These are phyloP conservation scores for Herpailurus yagouaroundi DNA, from an alignment of 2,113 vertebrate species.

Conservation along the genomic window DNA sequence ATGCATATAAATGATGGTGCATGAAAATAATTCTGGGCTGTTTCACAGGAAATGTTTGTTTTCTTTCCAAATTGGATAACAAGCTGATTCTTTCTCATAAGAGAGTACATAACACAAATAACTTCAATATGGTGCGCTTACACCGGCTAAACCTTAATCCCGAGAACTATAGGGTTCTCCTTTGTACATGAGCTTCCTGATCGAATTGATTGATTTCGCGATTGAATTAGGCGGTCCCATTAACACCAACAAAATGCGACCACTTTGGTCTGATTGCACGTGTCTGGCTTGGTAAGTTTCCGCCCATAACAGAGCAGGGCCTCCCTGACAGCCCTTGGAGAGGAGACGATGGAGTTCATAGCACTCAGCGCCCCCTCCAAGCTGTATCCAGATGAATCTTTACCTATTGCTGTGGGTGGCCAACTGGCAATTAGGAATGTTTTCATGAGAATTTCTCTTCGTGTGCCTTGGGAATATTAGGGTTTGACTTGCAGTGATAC, in stretches of 20 bases:
- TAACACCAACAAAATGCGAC: not conserved
- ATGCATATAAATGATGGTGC: not conserved
- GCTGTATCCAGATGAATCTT: not conserved
- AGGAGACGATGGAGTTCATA: not conserved
- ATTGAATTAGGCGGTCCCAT: not conserved
- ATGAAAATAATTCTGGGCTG: not conserved
- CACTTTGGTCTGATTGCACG: not conserved
- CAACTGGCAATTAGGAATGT: not conserved
- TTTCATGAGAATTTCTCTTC: not conserved
- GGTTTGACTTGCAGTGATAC: not conserved
- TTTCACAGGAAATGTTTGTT: slow-evolving; percentile 53
- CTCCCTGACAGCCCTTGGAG: not conserved
- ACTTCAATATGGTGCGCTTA: not conserved
- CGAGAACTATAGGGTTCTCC: not conserved
- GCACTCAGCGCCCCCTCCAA: not conserved
- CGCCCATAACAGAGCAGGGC: not conserved
- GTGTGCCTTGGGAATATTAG: not conserved
- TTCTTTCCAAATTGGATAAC: slow-evolving; percentile 1
- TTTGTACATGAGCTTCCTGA: not conserved
- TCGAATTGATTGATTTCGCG: too few species aligned
- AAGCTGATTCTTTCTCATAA: not conserved
- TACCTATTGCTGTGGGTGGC: not conserved
- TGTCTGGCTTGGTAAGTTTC: not conserved
- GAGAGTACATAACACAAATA: not conserved
- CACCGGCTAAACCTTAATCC: not conserved